Percentiles rank a stretch among this genome's conserved stretches.
Conservation (phyloP, 2,113 vertebrate genomes). For the Eleginops maclovinus region DNA sequence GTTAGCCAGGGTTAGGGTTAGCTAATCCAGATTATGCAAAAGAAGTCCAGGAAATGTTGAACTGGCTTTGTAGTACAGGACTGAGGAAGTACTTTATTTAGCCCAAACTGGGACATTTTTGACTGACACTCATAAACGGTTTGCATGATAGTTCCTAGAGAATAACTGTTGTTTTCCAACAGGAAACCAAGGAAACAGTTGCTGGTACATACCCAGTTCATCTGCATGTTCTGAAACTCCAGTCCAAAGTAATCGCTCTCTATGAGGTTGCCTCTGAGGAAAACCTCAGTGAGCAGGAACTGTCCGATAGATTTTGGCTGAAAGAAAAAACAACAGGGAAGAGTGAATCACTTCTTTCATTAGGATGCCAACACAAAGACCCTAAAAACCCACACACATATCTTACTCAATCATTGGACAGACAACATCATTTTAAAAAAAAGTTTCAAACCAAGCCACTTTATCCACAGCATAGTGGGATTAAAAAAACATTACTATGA, state of each 20-base stretch:
- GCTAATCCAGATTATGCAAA: too few species aligned
- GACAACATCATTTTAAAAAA: too few species aligned
- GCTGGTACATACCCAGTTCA: slow-evolving; percentile 91
- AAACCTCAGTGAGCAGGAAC: slow-evolving; percentile 86
- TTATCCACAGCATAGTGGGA: neutral
- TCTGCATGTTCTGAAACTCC: slow-evolving; percentile 92
- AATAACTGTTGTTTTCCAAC: neutral
- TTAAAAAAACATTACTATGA: neutral
- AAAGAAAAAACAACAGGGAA: slow-evolving; percentile 42
- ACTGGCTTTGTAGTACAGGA: neutral
- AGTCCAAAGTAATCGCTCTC: slow-evolving; percentile 98
- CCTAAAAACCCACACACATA: slow-evolving; percentile 11
- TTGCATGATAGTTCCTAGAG: neutral
- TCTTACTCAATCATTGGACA: too few species aligned
- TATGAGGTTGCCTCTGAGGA: slow-evolving; percentile 90
- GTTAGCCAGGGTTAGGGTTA: too few species aligned
- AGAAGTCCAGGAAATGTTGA: too few species aligned
- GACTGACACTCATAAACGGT: neutral
- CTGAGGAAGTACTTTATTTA: too few species aligned
- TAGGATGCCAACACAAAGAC: slow-evolving; percentile 14
- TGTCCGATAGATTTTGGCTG: slow-evolving; percentile 89
- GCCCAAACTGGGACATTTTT: too few species aligned
- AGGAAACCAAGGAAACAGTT: neutral
- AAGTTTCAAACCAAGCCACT: neutral
- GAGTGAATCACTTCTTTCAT: slow-evolving; percentile 35